Evolutionary conservation across 1,140 invertebrate genomes (phyloP).

Genomic region (Ptiloglossa arizonensis): DNA sequence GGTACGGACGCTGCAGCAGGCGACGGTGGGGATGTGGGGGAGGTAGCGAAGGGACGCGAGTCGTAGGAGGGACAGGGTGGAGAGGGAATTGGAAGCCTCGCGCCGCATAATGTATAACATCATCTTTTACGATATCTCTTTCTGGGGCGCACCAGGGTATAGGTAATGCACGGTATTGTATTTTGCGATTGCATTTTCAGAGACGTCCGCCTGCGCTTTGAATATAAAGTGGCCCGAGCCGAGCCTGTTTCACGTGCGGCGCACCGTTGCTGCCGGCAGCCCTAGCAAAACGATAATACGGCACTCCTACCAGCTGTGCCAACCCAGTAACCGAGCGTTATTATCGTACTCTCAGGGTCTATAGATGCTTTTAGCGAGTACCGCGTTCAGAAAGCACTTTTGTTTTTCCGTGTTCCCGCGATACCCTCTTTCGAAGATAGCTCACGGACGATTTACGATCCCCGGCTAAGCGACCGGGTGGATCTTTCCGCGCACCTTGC

Average conservation of each 20-base stretch:
- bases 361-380: constrained; percentile 59
- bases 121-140: constrained; percentile 80
- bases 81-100: constrained; percentile 64
- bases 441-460: constrained; percentile 27
- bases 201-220: constrained; percentile 78
- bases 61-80: constrained; percentile 19
- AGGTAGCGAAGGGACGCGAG: constrained; percentile 22
- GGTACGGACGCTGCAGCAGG: constrained; percentile 53
- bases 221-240: constrained; percentile 75
- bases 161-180: constrained; percentile 78
- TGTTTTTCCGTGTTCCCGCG: constrained; percentile 15
- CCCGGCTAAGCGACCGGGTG: neutral
- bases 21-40: neutral
- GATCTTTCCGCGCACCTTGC: neutral
- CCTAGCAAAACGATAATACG: constrained; percentile 47
- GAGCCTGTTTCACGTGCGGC: constrained; percentile 61
- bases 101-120: constrained; percentile 79
- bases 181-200: constrained; percentile 81
- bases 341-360: constrained; percentile 61
- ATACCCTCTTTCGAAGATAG: constrained; percentile 13
- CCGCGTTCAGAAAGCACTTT: constrained; percentile 59
- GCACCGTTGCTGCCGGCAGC: constrained; percentile 35
- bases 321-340: constrained; percentile 61
- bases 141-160: constrained; percentile 64
- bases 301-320: constrained; percentile 61